phyloP scores from a whole-genome alignment of 2,797 vertebrate species.

The Xerus rutilus region DNA sequence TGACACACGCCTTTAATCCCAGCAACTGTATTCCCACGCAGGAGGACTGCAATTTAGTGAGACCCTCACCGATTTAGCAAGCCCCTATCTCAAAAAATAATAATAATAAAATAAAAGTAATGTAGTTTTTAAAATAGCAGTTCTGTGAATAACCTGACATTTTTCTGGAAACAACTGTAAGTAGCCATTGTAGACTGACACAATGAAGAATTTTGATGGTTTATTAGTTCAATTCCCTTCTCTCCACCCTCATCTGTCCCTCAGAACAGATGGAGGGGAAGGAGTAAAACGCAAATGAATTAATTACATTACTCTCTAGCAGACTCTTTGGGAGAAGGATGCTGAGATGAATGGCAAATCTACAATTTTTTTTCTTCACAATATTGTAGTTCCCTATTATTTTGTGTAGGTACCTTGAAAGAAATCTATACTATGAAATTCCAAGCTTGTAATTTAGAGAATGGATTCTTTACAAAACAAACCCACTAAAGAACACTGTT shows the following conservation, averaged over 20 bases:
- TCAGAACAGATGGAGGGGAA: conserved; percentile 37
- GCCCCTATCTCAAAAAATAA: no score
- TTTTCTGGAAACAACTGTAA: neutral
- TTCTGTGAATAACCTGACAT: neutral
- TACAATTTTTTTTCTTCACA: neutral
- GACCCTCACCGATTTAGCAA: no score
- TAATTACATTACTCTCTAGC: conserved; percentile 22
- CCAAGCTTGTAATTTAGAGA: neutral
- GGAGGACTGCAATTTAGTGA: no score
- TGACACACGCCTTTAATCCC: no score
- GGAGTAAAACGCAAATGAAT: conserved; percentile 44
- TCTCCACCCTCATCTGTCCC: neutral
- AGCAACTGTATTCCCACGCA: no score
- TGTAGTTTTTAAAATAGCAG: neutral
- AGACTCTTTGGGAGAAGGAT: neutral
- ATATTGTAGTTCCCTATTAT: neutral
- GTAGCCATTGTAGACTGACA: neutral
- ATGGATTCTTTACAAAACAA: neutral
- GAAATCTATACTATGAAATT: neutral
- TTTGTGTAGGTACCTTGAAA: neutral
- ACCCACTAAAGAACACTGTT: neutral
- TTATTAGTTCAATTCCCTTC: conserved; percentile 29
- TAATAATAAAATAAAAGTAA: no score
- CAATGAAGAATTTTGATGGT: neutral
- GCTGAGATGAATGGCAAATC: conserved; percentile 26